Evolutionary conservation across 2,797 vertebrate species (phyloP).

Genomic region (Falco berigora): DNA sequence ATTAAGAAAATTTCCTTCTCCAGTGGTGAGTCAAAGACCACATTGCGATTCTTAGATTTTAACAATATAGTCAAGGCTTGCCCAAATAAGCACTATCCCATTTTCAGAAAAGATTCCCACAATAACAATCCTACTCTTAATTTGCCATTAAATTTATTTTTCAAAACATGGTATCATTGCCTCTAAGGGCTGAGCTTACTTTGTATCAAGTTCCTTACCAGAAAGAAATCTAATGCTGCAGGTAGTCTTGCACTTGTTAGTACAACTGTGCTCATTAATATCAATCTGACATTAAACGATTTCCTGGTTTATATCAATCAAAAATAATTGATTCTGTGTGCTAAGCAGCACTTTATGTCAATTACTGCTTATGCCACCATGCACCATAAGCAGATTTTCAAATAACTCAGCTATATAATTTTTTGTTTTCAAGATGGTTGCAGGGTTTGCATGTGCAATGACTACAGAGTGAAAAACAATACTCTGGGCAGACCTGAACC

Average conservation of each 20-base stretch:
- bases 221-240: constrained; percentile 41
- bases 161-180: neutral
- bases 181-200: neutral
- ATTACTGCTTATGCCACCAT: constrained; percentile 45
- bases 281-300: constrained; percentile 60
- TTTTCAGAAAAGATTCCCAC: neutral
- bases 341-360: constrained; percentile 64
- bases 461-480: constrained; percentile 41
- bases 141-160: neutral
- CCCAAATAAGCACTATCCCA: neutral
- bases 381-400: constrained; percentile 61
- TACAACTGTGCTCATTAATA: constrained; percentile 61
- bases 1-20: neutral
- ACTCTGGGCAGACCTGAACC: neutral
- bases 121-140: neutral
- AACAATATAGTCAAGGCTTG: neutral
- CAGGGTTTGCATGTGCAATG: constrained; percentile 22
- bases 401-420: constrained; percentile 58
- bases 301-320: constrained; percentile 61
- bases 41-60: neutral
- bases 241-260: constrained; percentile 21
- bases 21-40: neutral
- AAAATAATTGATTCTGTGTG: constrained; percentile 64
- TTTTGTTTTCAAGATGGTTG: constrained; percentile 49
- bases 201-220: constrained; percentile 33